These are phyloP conservation scores for Schizotus pectinicornis DNA, from an alignment of 2,888 invertebrate genomes.

Conservation along the genomic window DNA sequence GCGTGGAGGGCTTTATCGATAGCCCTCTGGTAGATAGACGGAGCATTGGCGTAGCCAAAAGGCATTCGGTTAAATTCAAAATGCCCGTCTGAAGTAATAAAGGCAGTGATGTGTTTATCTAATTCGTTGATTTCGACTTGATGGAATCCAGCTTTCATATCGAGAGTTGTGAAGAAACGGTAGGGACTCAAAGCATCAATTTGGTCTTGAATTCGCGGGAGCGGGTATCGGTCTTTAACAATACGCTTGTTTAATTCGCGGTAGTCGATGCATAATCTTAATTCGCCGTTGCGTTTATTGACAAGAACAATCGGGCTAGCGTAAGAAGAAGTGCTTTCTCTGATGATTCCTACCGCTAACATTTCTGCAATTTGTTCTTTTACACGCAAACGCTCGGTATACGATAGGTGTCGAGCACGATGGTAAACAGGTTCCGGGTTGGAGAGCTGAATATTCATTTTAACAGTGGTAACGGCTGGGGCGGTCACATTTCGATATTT, in stretches of 20 bases:
- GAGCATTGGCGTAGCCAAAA: neutral
- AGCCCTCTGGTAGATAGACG: neutral
- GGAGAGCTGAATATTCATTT: no score
- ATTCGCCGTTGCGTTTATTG: conserved; percentile 36
- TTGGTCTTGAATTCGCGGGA: conserved; percentile 49
- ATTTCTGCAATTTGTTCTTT: no score
- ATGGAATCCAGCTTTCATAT: no score
- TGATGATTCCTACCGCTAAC: no score
- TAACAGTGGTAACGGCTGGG: no score
- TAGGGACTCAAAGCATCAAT: no score
- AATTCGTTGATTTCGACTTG: neutral
- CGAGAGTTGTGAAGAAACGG: no score
- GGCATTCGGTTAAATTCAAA: neutral
- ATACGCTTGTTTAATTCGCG: conserved; percentile 46
- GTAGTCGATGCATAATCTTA: conserved; percentile 43
- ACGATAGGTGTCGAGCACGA: no score
- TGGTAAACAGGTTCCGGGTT: no score
- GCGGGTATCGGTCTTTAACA: conserved; percentile 44
- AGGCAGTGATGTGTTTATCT: no score
- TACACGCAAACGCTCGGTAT: no score
- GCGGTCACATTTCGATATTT: no score
- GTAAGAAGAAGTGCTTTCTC: conserved; percentile 42
- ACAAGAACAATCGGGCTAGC: conserved; percentile 34
- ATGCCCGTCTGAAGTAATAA: neutral
- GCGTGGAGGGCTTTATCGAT: neutral